Base-by-base conservation (phyloP, 2,888 invertebrate species). In the Melinopterus prodromus region DNA sequence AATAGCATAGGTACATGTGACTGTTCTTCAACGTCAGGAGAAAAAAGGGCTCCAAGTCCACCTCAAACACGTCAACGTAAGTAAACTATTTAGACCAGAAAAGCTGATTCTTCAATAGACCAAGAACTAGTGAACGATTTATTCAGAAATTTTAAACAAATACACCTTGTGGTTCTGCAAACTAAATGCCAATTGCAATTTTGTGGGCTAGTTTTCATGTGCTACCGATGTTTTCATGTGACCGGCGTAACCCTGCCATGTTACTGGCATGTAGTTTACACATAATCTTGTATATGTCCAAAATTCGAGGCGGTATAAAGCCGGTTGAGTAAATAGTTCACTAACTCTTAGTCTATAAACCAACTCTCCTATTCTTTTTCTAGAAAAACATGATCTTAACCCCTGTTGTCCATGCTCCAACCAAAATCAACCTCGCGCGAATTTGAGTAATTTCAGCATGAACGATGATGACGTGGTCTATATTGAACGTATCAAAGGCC, bases 401-500 rank as follows among this genome's bases (percentile, higher is more conserved):
- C 53, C 53, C 9, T 53, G 26, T 26, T 26, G 53, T 53, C 53
- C 53, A 9, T 53, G 53, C 53, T 7, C 53, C 2, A 53, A 53
- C 53, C 53, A 53, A 12, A 53, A 53, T 12, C 53, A 53, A 12
- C 53, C 53, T 9, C 53, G 12, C 12, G 7, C 53, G 12, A 53
- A 53, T 53, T 12, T 53, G 9, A 53, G 53, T 74, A 36, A 74
- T 74, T 36, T 74, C 0, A 74, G 74, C 2, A 35, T 74, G 9
- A 37, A 35, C 35, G 36, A 26, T 9, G 74, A 74, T 26, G 74
- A 74, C 35, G n/a, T 35, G 6, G 74, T 36, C 5, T 74, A 74
- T 9, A 37, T 74, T n/a, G 74, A 74, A 74, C 35, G 15, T 36
- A 74, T 74, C 37, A 35, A 37, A 36, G 36, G 37, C n/a, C 74